Evolutionary conservation across 2,888 invertebrate genomes (phyloP).

Genomic region (Anticlea derivata): DNA sequence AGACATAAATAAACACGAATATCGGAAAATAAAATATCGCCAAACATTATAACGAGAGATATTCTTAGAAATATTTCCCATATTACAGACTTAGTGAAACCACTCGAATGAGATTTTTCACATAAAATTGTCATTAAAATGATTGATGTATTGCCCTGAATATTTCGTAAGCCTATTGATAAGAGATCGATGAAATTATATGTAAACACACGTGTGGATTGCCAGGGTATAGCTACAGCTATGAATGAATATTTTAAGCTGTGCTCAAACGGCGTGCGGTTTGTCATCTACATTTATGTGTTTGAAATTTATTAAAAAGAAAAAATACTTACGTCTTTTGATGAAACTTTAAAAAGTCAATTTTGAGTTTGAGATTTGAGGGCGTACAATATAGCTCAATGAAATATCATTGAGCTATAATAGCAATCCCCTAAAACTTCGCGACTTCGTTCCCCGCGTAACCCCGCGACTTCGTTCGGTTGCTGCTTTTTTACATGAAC

Average conservation of each 20-base stretch:
- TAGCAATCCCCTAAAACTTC: too few relatives aligned
- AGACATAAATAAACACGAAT: constrained; percentile 45
- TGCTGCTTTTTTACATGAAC: too few relatives aligned
- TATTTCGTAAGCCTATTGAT: constrained; percentile 14
- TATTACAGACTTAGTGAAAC: constrained; percentile 11
- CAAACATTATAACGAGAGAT: constrained; percentile 31
- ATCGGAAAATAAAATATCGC: constrained; percentile 38
- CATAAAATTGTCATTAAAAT: constrained; percentile 18
- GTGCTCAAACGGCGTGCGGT: too few relatives aligned
- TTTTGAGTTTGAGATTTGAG: too few relatives aligned
- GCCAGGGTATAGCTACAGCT: neutral
- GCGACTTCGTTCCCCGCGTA: too few relatives aligned
- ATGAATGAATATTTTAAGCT: neutral
- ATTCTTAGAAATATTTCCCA: constrained; percentile 4
- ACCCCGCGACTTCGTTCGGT: too few relatives aligned
- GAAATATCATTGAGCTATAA: too few relatives aligned
- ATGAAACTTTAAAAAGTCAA: too few relatives aligned
- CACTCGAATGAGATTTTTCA: constrained; percentile 13
- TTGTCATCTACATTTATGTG: too few relatives aligned
- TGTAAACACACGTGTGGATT: constrained; percentile 14
- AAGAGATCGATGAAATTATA: constrained; percentile 20
- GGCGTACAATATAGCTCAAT: too few relatives aligned
- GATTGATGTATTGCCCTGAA: constrained; percentile 19
- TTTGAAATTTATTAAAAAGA: too few relatives aligned
- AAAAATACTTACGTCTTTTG: too few relatives aligned